phyloP scores from a whole-genome alignment of 2,797 vertebrate genomes.

The Columba guinea region DNA sequence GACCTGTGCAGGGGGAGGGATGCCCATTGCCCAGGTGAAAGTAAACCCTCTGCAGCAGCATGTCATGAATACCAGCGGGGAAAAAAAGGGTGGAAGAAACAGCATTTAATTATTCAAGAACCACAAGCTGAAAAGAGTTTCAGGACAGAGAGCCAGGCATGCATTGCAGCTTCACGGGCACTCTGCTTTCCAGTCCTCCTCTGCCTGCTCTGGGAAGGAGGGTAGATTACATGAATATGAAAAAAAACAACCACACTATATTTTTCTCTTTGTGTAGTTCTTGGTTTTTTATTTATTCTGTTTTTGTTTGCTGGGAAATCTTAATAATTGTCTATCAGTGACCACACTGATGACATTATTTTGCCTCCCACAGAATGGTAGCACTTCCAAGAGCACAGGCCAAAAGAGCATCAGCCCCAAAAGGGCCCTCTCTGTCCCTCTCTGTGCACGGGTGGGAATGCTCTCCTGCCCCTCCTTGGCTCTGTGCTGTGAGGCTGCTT shows the following conservation, averaged over 20 bases:
- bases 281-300: neutral
- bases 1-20: neutral
- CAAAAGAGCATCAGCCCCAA: neutral
- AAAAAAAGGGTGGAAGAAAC: neutral
- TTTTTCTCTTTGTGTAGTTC: neutral
- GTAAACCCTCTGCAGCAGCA: neutral
- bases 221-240: neutral
- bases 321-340: slow-evolving; percentile 11
- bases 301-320: neutral
- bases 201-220: neutral
- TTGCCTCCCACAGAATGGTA: neutral
- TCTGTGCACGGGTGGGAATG: neutral
- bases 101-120: slow-evolving; percentile 63
- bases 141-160: slow-evolving; percentile 3
- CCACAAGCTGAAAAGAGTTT: slow-evolving; percentile 29
- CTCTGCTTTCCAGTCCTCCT: neutral
- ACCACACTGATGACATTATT: neutral
- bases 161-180: neutral
- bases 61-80: neutral
- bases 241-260: neutral
- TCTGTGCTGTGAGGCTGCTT: neutral
- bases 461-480: neutral
- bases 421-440: neutral
- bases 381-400: neutral
- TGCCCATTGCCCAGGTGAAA: neutral